Percentiles rank a stretch among this genome's conserved stretches.
Evolutionary conservation across 2,888 invertebrate species (phyloP).

Genomic region (Pheosia gnoma): DNA sequence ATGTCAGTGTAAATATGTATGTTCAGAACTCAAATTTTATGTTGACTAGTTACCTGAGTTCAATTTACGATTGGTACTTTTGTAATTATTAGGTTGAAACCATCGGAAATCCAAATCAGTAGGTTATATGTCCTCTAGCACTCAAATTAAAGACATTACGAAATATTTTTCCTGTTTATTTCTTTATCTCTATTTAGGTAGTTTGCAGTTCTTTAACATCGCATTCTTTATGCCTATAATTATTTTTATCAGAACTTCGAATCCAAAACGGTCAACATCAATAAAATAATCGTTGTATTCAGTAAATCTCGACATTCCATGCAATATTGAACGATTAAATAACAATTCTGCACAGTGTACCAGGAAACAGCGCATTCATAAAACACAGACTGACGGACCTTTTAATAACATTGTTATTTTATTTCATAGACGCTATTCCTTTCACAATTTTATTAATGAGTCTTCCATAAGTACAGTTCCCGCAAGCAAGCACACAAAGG

Average conservation of each 20-base stretch:
- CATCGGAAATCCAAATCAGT: no score
- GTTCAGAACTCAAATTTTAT: neutral
- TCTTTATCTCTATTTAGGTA: no score
- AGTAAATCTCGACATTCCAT: neutral
- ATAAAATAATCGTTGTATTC: neutral
- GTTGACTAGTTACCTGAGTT: neutral
- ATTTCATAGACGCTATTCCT: conserved; percentile 37
- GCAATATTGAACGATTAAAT: neutral
- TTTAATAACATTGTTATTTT: conserved; percentile 51
- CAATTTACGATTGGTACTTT: no score
- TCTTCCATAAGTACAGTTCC: conserved; percentile 25
- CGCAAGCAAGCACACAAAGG: conserved; percentile 15
- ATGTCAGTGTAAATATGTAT: neutral
- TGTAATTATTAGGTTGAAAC: no score
- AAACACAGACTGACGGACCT: conserved; percentile 38
- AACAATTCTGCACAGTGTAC: conserved; percentile 9
- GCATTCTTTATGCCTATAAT: no score
- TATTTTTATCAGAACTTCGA: neutral
- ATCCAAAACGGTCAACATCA: neutral
- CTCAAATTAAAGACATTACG: no score
- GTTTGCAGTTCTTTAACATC: no score
- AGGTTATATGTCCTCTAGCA: no score
- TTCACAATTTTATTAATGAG: conserved; percentile 45
- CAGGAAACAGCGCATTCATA: conserved; percentile 35
- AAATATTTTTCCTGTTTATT: no score